phyloP scores from a whole-genome alignment of 2,113 vertebrate species.

The Phrynosoma blainvillii region DNA sequence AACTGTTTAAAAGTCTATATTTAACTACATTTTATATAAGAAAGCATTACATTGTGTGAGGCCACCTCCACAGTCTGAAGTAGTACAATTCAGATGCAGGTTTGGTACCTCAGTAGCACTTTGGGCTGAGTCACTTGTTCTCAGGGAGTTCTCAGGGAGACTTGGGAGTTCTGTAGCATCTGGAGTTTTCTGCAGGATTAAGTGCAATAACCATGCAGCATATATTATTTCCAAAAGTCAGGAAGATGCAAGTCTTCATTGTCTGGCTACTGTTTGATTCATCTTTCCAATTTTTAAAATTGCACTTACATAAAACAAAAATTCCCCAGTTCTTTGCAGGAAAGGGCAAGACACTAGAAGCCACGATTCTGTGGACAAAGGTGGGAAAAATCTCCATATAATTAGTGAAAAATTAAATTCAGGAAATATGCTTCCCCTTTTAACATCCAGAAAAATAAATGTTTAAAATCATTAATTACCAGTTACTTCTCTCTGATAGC shows the following conservation, averaged over 20 bases:
- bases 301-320: background rate
- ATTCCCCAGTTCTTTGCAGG: background rate
- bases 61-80: background rate
- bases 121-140: background rate
- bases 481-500: background rate
- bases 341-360: background rate
- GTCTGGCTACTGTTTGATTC: background rate
- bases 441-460: background rate
- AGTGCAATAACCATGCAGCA: background rate
- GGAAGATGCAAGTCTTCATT: background rate
- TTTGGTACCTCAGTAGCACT: no score
- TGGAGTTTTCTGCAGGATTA: background rate
- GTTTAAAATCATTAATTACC: no score
- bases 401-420: background rate
- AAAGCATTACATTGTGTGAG: background rate
- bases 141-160: background rate
- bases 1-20: background rate
- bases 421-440: background rate
- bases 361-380: background rate
- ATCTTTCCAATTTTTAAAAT: background rate
- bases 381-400: no score
- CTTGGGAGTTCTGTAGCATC: background rate
- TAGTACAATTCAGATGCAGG: background rate
- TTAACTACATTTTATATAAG: background rate
- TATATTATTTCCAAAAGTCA: background rate